Base-by-base conservation (phyloP, 2,797 vertebrate genomes). In the Molossus alvarezi region DNA sequence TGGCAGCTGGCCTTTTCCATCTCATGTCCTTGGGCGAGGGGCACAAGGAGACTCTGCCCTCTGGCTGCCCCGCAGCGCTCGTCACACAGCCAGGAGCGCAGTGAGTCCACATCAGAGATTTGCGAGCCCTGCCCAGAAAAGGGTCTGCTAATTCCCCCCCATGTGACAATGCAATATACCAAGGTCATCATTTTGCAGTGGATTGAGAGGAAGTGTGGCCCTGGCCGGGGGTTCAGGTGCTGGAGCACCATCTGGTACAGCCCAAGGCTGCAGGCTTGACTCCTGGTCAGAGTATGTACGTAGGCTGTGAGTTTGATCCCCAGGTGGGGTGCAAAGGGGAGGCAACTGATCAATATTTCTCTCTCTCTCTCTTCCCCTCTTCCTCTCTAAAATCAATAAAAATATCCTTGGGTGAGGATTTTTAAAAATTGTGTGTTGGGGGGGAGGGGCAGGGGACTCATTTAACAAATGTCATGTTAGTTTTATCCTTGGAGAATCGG, bases 401-500 rank as follows among this genome's bases (percentile, higher is more conserved):
- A 53, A 53, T 9, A 53, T 53, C 51, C 51, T 9, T 13, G 12
- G 51, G 51, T 53, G 51, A 53, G 51, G 51, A 53, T 53, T 53
- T 10, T 10, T 9, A 53, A 53, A 53, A 53, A 53, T 9, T 69
- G 33, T 37, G 65, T 79, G 27, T 76, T 48, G 10, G 72, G 7
- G 6, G 9, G 33, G 4, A 0, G 17, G 10, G 1, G 13, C 33
- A 33, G n/a, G 45, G 27, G 14, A 23, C 12, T 62, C 29, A 65
- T 17, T 27, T 72, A 82, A 64, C 73, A 92, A 95, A 85, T 33
- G 60, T 45, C 55, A 33, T 2, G 45, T 37, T 90, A 73, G 92
- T 90, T 85, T 69, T 95, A 37, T 86, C 80, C 64, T 71, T 29
- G 14, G 18, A 60, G 37, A 82, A 88, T 73, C 51, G 85, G 76